Evolutionary conservation across 1,140 invertebrate genomes (phyloP), one percentile per base, ranked within the genome.

Genomic region (Bombus difficillimus): DNA sequence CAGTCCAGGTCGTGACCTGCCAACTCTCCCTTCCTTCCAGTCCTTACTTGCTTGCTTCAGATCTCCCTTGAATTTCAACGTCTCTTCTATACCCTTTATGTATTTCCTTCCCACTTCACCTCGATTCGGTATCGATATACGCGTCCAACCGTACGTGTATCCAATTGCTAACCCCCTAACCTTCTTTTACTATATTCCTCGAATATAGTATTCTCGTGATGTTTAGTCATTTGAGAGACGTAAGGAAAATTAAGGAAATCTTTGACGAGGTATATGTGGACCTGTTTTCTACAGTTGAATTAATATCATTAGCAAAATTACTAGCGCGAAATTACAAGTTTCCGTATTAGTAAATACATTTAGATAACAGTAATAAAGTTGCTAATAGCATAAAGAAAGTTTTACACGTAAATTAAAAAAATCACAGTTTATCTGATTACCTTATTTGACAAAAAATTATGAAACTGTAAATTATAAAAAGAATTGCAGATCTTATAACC

Each of bases 1-100:
- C 85, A 87, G 91, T 90, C 86, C 89, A 88, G 92, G 91, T 94
- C 93, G 90, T 93, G 93, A 93, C 92, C 91, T 89, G 90, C 86
- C 84, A 80, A 90, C 87, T 88, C 69, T 59, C 37, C 25, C 76
- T 39, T 59, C 88, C 39, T 74, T 85, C 74, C 79, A 85, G 13
- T 74, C 81, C 69, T 80, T 83, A 78, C 75, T 82, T 77, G 85
- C 86, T 71, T 34, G 81, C 72, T 86, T 80, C 32, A 74, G 76
- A 75, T 77, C 80, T 72, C 76, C 53, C 75, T 66, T 83, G 66
- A 76, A 87, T 86, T 71, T 84, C 83, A 66, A 75, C 76, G 81
- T 89, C 82, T 69, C 78, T n/a, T 77, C 75, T 32, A 71, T 73
- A 43, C 39, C 53, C 83, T 87, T 87, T 85, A 74, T 82, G 81